phyloP scores from a whole-genome alignment of 2,888 invertebrate species.

The Hirudinaria manillensis region DNA sequence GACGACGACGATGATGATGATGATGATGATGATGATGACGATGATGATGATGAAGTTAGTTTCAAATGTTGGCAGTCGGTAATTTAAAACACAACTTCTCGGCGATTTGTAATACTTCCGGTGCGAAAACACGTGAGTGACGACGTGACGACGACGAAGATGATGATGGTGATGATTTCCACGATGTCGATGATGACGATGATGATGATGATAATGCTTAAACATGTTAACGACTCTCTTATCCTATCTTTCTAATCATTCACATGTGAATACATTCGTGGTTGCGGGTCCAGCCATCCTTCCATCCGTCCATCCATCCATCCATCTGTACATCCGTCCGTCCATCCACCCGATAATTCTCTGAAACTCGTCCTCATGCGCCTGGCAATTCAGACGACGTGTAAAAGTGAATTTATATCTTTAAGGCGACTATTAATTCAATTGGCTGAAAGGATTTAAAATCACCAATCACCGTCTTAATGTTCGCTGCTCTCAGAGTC shows the following conservation, averaged over 20 bases:
- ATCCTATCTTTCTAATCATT: too few relatives aligned
- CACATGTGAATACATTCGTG: too few relatives aligned
- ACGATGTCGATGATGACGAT: too few relatives aligned
- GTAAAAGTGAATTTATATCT: slow-evolving; percentile 8
- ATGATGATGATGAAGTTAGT: slow-evolving; percentile 27
- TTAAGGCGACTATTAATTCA: slow-evolving; percentile 18
- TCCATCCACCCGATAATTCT: background rate
- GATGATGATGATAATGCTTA: too few relatives aligned
- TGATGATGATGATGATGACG: slow-evolving; percentile 27
- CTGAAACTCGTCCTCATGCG: background rate
- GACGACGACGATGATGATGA: slow-evolving; percentile 27
- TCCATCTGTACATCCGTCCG: background rate
- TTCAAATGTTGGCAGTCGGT: too few relatives aligned
- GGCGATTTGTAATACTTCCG: too few relatives aligned
- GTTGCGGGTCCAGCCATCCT: background rate
- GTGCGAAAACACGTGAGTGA: too few relatives aligned
- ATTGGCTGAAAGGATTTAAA: slow-evolving; percentile 16
- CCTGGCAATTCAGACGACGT: background rate
- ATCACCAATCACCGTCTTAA: background rate
- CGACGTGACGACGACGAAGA: too few relatives aligned
- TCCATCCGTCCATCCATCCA: background rate
- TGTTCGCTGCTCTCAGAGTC: too few relatives aligned
- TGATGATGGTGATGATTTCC: too few relatives aligned
- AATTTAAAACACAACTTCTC: too few relatives aligned
- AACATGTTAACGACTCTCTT: too few relatives aligned